Evolutionary conservation across 2,113 vertebrate species (phyloP), one percentile per base, ranked within the genome.

Genomic region (Nesoenas mayeri): DNA sequence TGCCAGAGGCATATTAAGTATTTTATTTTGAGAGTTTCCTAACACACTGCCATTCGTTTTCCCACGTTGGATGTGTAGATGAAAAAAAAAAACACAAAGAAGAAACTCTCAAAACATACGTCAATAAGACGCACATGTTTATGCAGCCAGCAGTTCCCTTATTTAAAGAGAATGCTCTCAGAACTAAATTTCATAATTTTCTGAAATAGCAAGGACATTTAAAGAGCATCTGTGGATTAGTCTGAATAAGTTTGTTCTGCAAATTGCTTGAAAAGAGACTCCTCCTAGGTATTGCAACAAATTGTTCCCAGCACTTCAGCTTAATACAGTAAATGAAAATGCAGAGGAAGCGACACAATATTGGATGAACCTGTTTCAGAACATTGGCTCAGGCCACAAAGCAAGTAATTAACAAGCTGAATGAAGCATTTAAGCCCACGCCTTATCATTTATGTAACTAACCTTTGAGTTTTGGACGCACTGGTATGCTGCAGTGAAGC

Each of bases 381-480:
- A 95, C 78, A 79, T 85, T 91, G 93, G 79, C 94, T 87, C 79
- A 75, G 92, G 57, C 75, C 88, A 69, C 77, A 80, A 93, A 97
- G 79, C 80, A 89, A 79, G 89, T 93, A 95, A 96, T 95, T 95
- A 95, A 88, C 67, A 80, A 84, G 95, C 86, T 88, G 77, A 93
- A 84, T 54, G 93, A 97, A 96, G 96, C 85, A 73, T 67, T 88
- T 87, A 90, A 97, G 81, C 91, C 84, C 91, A 96, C 66, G 50
- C 95, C 91, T 97, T 94, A 94, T 93, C 83, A 94, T 96, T 97
- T 97, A 96, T 95, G 78, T 97, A 94, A 94, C 93, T 96, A 96
- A 94, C 92, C 92, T 97, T 97, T 96, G 95, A 94, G 96, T 96
- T 95, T 92, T 96, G 96, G 94, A 96, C 83, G 90, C 84, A 95